Conservation (phyloP, 2,888 invertebrate species). For the Hypsopygia costalis region DNA sequence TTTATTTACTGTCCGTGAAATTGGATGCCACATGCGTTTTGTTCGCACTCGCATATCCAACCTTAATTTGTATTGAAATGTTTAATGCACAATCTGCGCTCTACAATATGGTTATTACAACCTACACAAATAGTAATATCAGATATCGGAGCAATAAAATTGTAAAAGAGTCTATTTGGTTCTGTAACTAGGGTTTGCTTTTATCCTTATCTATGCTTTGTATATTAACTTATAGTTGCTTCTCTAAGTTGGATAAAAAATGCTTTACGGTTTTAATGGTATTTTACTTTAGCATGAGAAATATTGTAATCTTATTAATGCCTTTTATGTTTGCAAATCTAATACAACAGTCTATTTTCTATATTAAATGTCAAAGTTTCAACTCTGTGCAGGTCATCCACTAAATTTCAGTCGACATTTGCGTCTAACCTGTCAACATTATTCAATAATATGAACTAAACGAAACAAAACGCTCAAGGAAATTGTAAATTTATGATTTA, state of each 20-base stretch:
- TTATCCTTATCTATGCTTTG: conserved; percentile 50
- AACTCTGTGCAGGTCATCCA: not conserved
- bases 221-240: conserved; percentile 16
- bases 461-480: not conserved
- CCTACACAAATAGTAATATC: conserved; percentile 36
- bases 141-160: conserved; percentile 49
- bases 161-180: conserved; percentile 47
- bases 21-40: conserved; percentile 59
- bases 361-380: not conserved
- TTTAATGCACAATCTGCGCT: conserved; percentile 45
- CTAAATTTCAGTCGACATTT: not conserved
- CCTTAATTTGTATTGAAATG: conserved; percentile 57
- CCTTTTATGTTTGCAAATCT: too few relatives aligned
- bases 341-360: not conserved
- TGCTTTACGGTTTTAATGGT: too few relatives aligned
- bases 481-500: not conserved
- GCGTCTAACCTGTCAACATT: not conserved
- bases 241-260: too few relatives aligned
- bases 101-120: conserved; percentile 21
- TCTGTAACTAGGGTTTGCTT: conserved; percentile 61
- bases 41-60: conserved; percentile 33
- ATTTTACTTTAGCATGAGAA: too few relatives aligned
- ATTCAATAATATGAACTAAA: not conserved
- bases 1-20: conserved; percentile 77
- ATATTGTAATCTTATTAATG: too few relatives aligned